Base-by-base conservation (phyloP, 2,113 vertebrate species). In the Peromyscus leucopus region DNA sequence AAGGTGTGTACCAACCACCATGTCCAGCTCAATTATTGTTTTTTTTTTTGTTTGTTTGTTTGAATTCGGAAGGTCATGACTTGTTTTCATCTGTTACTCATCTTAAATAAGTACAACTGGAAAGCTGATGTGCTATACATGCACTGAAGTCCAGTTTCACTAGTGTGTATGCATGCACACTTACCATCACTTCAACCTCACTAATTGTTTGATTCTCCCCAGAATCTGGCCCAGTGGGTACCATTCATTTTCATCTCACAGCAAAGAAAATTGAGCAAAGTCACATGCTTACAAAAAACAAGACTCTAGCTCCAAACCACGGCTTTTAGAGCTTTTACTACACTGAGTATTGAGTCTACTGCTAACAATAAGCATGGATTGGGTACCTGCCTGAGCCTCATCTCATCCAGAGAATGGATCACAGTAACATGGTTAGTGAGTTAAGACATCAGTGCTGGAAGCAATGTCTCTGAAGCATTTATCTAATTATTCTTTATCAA, bases 211-310 rank as follows among this genome's bases (percentile, higher is more conserved):
- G 39, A 91, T 85, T 33, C 19, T 67, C 21, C 28, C 19, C 72
- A 78, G 72, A 83, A 69, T 24, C 65, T 65, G 42, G 36, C 5
- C 39, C 67, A 42, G 39, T 88, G 31, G 28, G 13, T 17, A 26
- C 57, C 48, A 80, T n/a, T 75, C 36, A 67, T 11, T 39, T 93
- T 93, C 61, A 89, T 76, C 92, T 93, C 57, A 57, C 33, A 95
- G 57, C 46, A 80, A 75, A 95, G 76, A 46, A 92, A 65, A 94
- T 80, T 21, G n/a, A 93, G 31, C 78, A 94, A 94, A 39, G 7
- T 69, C 31, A 84, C 19, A 57, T 12, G 21, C 22, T 72, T 87
- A 65, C n/a, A 76, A 75, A 31, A 13, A 42, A 26, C 12, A 90
- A 90, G 63, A 72, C 61, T 74, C 36, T 48, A 85, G 51, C 93